Percentiles rank a stretch among this genome's conserved stretches.
Evolutionary conservation across 2,797 vertebrate genomes (phyloP).

Genomic region (Sebastes itinus): DNA sequence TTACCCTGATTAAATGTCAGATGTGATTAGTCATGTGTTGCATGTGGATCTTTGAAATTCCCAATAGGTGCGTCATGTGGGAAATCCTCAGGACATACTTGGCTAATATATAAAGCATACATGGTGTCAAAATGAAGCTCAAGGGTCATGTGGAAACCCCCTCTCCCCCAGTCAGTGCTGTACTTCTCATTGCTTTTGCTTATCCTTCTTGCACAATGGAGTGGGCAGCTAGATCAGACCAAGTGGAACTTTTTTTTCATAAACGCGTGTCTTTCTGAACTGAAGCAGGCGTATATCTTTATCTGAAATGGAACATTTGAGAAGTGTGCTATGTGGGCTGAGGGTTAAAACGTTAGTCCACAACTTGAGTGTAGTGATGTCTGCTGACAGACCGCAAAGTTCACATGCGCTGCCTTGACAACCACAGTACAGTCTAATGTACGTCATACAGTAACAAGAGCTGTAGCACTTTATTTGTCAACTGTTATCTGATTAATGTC

Average conservation of each 20-base stretch:
- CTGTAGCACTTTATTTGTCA: slow-evolving; percentile 45
- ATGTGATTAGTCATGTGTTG: background rate
- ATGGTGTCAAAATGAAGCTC: background rate
- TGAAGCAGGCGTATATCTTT: slow-evolving; percentile 3
- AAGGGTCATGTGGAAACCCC: slow-evolving; percentile 28
- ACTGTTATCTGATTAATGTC: background rate
- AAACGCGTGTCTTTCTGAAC: background rate
- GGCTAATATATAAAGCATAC: fast-evolving
- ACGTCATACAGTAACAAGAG: background rate
- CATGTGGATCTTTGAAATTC: fast-evolving
- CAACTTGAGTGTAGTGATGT: background rate
- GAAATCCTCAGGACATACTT: background rate
- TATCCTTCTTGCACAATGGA: background rate
- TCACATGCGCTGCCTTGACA: background rate
- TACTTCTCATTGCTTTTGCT: background rate
- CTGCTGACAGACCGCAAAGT: slow-evolving; percentile 5
- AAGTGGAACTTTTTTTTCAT: slow-evolving; percentile 3
- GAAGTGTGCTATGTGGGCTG: slow-evolving; percentile 36
- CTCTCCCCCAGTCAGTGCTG: background rate
- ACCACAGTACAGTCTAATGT: background rate
- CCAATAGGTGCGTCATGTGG: background rate
- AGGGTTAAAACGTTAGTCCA: slow-evolving; percentile 15
- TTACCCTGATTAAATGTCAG: background rate
- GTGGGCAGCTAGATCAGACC: slow-evolving; percentile 38
- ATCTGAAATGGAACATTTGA: slow-evolving; percentile 45